Percentiles rank a stretch among this genome's conserved stretches.
Evolutionary conservation across 2,888 invertebrate species (phyloP).

Genomic region (Synergus itoensis): DNA sequence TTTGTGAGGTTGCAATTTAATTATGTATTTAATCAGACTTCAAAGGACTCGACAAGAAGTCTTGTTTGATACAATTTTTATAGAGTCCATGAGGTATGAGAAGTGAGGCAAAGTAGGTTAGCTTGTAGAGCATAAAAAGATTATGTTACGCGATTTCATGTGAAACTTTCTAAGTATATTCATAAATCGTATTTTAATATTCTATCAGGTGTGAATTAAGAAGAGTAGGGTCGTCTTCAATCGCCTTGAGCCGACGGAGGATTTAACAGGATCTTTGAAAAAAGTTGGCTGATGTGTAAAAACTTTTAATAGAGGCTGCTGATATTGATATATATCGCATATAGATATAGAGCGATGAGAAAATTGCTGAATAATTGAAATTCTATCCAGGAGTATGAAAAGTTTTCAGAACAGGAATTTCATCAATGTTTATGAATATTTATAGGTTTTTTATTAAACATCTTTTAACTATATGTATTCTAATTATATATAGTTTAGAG

Average conservation of each 20-base stretch:
- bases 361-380: background rate
- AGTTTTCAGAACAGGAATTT: background rate
- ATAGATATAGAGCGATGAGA: background rate
- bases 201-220: background rate
- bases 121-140: background rate
- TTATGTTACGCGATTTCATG: background rate
- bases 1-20: background rate
- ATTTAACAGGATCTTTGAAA: background rate
- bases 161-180: background rate
- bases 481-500: background rate
- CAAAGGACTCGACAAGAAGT: background rate
- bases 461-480: background rate
- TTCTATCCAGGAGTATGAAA: background rate
- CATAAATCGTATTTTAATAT: slow-evolving; percentile 5
- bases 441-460: background rate
- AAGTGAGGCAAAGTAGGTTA: background rate
- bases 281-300: background rate
- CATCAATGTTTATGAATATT: background rate
- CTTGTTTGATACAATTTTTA: slow-evolving; percentile 10
- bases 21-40: background rate
- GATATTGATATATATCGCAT: background rate
- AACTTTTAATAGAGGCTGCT: background rate
- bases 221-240: background rate
- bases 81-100: background rate
- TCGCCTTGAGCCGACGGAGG: background rate